Conservation (phyloP, 2,113 vertebrate genomes). For the Eira barbara region DNA sequence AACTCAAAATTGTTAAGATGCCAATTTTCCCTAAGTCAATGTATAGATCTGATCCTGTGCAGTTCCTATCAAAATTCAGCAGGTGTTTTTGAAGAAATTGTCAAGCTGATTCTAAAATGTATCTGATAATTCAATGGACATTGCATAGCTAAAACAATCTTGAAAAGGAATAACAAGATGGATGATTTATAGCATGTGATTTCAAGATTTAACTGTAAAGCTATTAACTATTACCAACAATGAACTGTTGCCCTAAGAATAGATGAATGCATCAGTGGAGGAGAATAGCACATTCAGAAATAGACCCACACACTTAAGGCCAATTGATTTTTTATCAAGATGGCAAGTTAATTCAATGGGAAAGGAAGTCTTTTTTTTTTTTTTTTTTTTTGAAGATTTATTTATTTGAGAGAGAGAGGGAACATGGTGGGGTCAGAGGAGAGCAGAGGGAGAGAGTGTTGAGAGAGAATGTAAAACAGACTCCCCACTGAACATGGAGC, state of each 20-base stretch:
- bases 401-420: background rate
- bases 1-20: constrained; percentile 1
- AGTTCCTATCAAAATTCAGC: background rate
- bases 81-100: background rate
- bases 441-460: background rate
- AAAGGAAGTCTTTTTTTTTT: background rate
- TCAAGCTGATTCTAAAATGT: background rate
- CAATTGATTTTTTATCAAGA: background rate
- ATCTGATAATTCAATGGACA: background rate
- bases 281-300: background rate
- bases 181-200: background rate
- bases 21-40: background rate
- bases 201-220: background rate
- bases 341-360: background rate
- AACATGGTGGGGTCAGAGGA: background rate
- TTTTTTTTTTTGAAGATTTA: background rate
- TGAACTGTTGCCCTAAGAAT: background rate
- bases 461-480: background rate
- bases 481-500: background rate
- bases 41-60: background rate
- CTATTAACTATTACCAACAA: background rate
- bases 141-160: background rate
- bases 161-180: background rate
- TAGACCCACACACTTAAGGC: background rate
- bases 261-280: background rate